Percentiles rank a stretch among this genome's conserved stretches.
Evolutionary conservation across 2,888 invertebrate species (phyloP).

Genomic region (Lepidocyrtoides sp.): DNA sequence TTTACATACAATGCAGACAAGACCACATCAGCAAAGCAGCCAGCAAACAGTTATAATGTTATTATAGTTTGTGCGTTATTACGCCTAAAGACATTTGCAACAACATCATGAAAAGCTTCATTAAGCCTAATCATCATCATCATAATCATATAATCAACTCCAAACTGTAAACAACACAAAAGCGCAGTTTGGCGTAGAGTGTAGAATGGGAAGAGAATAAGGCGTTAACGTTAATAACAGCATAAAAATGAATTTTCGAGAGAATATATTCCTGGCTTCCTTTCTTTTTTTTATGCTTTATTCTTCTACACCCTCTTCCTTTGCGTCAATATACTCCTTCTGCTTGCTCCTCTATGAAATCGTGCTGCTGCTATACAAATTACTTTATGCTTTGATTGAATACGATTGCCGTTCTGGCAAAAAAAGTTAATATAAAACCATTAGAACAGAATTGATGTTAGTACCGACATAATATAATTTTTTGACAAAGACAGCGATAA

Average conservation of each 20-base stretch:
- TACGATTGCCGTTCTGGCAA: background rate
- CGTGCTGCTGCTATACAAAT: background rate
- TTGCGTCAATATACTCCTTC: constrained; percentile 35
- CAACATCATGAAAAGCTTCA: constrained; percentile 69
- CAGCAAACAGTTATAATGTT: constrained; percentile 1
- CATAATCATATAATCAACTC: constrained; percentile 26
- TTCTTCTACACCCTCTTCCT: constrained; percentile 29
- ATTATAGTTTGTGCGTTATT: constrained; percentile 51
- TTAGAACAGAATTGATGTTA: background rate
- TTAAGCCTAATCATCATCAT: constrained; percentile 61
- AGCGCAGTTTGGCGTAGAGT: constrained; percentile 31
- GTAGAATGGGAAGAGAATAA: background rate
- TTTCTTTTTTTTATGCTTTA: background rate
- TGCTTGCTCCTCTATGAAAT: background rate
- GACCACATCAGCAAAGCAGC: background rate
- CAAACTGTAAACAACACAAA: constrained; percentile 59
- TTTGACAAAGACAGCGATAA: constrained; percentile 48
- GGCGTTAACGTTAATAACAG: background rate
- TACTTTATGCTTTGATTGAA: constrained; percentile 39
- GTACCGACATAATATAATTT: constrained; percentile 1
- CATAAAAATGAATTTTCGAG: constrained; percentile 11
- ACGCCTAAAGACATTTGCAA: constrained; percentile 52
- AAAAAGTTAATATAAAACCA: constrained; percentile 27
- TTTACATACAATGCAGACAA: background rate
- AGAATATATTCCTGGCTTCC: background rate